Conservation (phyloP, 2,113 vertebrate species). For the Scopus umbretta region DNA sequence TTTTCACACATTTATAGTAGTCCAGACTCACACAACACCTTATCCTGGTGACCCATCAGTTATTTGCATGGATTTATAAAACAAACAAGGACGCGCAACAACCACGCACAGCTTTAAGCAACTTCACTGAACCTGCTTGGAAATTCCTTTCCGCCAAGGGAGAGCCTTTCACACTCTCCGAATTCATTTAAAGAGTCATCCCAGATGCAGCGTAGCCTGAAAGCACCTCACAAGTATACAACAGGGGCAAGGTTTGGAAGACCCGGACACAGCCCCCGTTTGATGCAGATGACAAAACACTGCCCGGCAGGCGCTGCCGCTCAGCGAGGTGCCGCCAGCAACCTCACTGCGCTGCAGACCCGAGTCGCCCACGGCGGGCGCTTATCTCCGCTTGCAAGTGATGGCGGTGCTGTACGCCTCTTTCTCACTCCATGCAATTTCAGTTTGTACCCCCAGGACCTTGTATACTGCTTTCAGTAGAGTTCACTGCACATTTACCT, state of each 20-base stretch:
- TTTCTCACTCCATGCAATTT: not conserved
- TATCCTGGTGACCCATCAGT: not conserved
- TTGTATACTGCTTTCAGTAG: not conserved
- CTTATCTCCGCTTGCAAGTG: not conserved
- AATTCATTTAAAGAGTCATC: not conserved
- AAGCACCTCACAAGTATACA: not conserved
- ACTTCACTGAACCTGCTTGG: not conserved
- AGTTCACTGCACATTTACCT: not conserved
- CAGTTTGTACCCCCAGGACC: not conserved
- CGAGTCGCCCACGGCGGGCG: accelerated
- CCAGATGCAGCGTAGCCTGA: not conserved
- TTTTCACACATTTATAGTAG: not conserved
- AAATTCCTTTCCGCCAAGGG: not conserved
- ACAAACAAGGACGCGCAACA: not conserved
- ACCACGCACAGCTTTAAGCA: not conserved
- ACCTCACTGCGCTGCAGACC: no score
- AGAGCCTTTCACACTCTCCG: not conserved
- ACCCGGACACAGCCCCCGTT: not conserved
- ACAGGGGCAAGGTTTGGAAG: not conserved
- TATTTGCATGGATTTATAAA: not conserved
- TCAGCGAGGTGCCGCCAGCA: not conserved
- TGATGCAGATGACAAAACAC: not conserved
- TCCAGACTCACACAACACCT: not conserved
- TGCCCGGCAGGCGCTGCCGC: accelerated
- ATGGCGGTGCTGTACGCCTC: not conserved